A percentile compares a stretch with the other conserved stretches of the same genome.
These are phyloP conservation scores for Aythya baeri DNA, from an alignment of 2,113 vertebrate species.

Conservation along the genomic window DNA sequence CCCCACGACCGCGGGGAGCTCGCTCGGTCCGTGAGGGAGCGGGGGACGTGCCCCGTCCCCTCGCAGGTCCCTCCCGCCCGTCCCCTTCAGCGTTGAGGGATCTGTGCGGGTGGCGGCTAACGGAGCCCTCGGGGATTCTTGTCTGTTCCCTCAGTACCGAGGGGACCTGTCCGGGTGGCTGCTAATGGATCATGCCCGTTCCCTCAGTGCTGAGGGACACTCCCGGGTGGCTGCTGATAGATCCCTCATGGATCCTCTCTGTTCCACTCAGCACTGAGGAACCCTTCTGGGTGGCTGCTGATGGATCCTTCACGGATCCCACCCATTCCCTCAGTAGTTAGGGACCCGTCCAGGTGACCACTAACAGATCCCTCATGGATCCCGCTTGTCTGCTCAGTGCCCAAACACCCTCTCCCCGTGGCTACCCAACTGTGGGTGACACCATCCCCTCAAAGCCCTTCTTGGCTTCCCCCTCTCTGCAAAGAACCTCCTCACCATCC, in stretches of 20 bases:
- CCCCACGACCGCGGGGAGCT: neutral
- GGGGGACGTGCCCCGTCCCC: neutral
- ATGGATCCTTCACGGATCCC: neutral
- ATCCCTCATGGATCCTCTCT: neutral
- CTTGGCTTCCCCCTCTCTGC: neutral
- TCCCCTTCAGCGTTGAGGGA: neutral
- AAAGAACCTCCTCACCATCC: neutral
- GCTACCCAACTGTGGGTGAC: neutral
- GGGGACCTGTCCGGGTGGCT: rapidly evolving
- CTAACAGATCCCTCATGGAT: neutral
- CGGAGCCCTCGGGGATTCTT: neutral
- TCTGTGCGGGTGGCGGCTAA: too few species aligned
- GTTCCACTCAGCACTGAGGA: rapidly evolving
- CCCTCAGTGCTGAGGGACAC: neutral
- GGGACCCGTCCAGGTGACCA: neutral
- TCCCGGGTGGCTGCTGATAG: neutral
- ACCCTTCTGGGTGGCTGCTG: too few species aligned
- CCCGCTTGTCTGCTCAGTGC: rapidly evolving
- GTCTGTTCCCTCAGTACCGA: neutral
- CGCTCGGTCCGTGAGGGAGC: neutral
- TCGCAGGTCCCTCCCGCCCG: neutral
- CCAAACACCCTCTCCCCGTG: neutral
- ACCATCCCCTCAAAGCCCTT: neutral
- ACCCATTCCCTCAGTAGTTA: neutral
- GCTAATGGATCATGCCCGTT: neutral